These are phyloP conservation scores for Cyclina sinensis DNA, from an alignment of 1,140 invertebrate genomes.

Conservation along the genomic window DNA sequence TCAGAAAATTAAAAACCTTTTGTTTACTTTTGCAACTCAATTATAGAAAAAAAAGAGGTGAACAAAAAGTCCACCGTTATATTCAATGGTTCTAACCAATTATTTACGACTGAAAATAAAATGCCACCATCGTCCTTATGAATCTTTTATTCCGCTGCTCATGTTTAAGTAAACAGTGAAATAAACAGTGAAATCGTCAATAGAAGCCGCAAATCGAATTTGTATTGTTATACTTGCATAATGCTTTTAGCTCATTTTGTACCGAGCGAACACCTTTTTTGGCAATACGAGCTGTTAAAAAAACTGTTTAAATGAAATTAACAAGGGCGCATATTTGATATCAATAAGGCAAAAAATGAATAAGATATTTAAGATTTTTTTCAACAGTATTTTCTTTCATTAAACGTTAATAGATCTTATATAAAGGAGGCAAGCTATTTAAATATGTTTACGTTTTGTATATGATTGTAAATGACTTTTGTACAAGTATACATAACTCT, in stretches of 20 bases:
- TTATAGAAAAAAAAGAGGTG: background rate
- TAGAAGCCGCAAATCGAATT: constrained; percentile 7
- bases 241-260: constrained; percentile 17
- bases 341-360: background rate
- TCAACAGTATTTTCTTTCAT: background rate
- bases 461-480: background rate
- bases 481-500: background rate
- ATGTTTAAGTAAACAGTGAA: constrained; percentile 30
- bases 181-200: constrained; percentile 19
- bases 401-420: background rate
- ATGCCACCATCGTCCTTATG: background rate
- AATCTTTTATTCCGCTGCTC: constrained; percentile 17
- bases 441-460: background rate
- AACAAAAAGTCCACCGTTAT: background rate
- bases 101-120: background rate
- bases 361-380: background rate
- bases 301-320: background rate
- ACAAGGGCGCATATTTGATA: background rate
- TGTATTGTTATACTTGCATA: background rate
- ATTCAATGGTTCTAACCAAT: background rate
- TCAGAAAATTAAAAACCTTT: background rate
- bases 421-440: background rate
- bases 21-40: constrained; percentile 22
- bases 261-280: background rate
- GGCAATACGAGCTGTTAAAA: background rate